phyloP scores from a whole-genome alignment of 2,888 invertebrate species.

The Apoda limacodes region DNA sequence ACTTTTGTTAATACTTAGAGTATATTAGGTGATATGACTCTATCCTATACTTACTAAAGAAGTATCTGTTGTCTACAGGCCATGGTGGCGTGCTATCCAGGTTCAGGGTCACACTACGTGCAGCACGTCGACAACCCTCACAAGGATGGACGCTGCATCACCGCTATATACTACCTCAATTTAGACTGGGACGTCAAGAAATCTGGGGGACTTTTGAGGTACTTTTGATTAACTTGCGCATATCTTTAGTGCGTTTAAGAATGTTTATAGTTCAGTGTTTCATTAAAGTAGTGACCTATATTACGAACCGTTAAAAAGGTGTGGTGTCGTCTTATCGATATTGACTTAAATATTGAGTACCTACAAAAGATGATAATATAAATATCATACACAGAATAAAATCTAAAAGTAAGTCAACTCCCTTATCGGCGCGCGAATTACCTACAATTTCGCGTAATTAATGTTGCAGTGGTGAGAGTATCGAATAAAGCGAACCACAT shows the following conservation, averaged over 20 bases:
- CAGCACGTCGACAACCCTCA: conserved; percentile 99
- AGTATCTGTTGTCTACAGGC: conserved; percentile 72
- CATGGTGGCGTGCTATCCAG: conserved; percentile 99
- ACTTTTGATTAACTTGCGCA: conserved; percentile 9
- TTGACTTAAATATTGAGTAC: background rate
- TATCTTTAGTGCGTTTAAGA: background rate
- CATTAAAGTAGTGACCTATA: background rate
- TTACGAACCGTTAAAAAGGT: too few relatives aligned
- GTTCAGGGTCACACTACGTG: conserved; percentile 93
- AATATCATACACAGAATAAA: too few relatives aligned
- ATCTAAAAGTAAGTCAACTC: too few relatives aligned
- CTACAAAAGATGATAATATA: too few relatives aligned
- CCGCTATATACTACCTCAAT: conserved; percentile 98
- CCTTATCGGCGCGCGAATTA: too few relatives aligned
- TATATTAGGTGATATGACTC: background rate
- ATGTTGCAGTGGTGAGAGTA: too few relatives aligned
- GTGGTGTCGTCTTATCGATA: too few relatives aligned
- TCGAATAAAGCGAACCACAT: too few relatives aligned
- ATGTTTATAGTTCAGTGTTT: background rate
- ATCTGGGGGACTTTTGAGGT: conserved; percentile 88
- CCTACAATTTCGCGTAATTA: too few relatives aligned
- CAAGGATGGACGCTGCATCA: conserved; percentile 95
- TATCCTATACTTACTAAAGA: background rate
- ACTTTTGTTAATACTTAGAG: background rate
- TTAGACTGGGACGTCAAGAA: conserved; percentile 90